Conservation (phyloP, 2,113 vertebrate species). For the Forbesichthys papilliferus region DNA sequence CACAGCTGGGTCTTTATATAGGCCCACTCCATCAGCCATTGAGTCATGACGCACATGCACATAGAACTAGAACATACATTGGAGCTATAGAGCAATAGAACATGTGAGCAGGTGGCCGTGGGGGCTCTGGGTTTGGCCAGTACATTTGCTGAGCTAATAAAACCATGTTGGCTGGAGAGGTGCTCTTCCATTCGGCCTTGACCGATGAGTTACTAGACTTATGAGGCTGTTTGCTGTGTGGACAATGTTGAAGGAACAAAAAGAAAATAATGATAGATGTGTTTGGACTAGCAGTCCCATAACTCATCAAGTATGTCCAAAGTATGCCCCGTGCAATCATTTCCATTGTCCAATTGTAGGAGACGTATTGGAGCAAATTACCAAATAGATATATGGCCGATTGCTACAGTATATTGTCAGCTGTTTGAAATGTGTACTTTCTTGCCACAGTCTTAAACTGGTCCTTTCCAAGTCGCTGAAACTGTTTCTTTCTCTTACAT, state of each 20-base stretch:
- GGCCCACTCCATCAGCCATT: not conserved
- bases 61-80: conserved; percentile 15
- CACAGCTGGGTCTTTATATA: conserved; percentile 44
- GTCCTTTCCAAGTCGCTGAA: conserved; percentile 46
- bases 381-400: conserved; percentile 51
- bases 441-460: conserved; percentile 53
- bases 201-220: conserved; percentile 56
- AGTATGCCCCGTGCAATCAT: conserved; percentile 38
- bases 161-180: conserved; percentile 59
- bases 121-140: conserved; percentile 38
- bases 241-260: conserved; percentile 42
- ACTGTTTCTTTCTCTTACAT: conserved; percentile 11
- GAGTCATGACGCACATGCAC: conserved; percentile 6
- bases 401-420: conserved; percentile 35
- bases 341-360: conserved; percentile 43
- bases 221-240: conserved; percentile 50
- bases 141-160: conserved; percentile 58
- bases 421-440: conserved; percentile 33
- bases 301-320: conserved; percentile 38
- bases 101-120: conserved; percentile 7
- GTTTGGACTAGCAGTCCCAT: conserved; percentile 53
- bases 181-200: conserved; percentile 42
- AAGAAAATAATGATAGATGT: conserved; percentile 66
- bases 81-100: conserved; percentile 16
- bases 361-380: conserved; percentile 17